Evolutionary conservation across 1,140 invertebrate genomes (phyloP).

Genomic region (Atta colombica): DNA sequence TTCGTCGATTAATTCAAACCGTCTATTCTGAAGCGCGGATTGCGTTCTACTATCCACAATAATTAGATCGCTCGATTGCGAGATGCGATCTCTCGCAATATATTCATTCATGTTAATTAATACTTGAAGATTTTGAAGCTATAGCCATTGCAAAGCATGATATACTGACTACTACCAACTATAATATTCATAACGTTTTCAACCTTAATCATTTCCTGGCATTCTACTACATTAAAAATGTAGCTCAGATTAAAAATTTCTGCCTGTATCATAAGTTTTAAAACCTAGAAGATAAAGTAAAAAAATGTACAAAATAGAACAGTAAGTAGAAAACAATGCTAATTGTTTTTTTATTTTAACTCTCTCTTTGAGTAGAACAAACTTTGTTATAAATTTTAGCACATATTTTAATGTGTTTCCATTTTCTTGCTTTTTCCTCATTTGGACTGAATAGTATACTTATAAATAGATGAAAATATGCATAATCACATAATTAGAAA

Average conservation of each 20-base stretch:
- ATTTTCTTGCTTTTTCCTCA: neutral
- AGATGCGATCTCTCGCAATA: conserved; percentile 2
- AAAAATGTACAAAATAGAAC: neutral
- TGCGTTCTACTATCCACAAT: conserved; percentile 66
- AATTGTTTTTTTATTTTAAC: neutral
- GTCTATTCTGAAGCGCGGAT: conserved; percentile 60
- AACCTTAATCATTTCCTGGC: neutral
- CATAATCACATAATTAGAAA: neutral
- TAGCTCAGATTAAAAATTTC: neutral
- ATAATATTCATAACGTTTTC: neutral
- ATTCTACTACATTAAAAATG: neutral
- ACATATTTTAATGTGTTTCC: neutral
- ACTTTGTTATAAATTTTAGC: conserved; percentile 8
- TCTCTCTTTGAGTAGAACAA: neutral
- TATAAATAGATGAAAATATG: neutral
- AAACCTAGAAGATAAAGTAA: neutral
- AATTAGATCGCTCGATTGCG: conserved; percentile 67
- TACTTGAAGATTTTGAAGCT: neutral
- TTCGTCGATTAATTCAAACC: conserved; percentile 75
- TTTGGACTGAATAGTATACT: neutral
- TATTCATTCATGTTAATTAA: neutral
- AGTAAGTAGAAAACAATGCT: neutral
- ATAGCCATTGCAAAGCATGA: neutral
- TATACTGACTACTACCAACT: neutral
- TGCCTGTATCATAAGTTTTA: neutral